Percentiles rank a stretch among this genome's conserved stretches.
Conservation (phyloP, 1,140 invertebrate species). For the Conus ventricosus region DNA sequence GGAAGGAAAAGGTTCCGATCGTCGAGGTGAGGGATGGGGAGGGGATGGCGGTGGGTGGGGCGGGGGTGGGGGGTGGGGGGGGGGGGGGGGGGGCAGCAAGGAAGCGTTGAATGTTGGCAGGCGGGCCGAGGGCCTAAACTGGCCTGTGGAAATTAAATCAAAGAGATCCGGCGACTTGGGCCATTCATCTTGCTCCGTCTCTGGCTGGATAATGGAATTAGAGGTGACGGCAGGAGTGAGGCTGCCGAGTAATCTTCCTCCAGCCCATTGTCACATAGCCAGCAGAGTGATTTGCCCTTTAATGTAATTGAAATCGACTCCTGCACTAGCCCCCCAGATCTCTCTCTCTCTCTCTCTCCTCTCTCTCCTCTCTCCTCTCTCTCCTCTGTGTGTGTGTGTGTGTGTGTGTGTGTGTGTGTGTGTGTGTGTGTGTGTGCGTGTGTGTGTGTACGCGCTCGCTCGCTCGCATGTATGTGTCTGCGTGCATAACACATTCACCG, state of each 20-base stretch:
- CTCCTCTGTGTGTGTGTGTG: too few relatives aligned
- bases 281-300: constrained; percentile 39
- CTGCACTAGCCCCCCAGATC: not conserved
- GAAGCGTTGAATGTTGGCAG: constrained; percentile 6
- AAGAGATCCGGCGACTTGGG: constrained; percentile 25
- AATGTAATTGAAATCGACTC: constrained; percentile 41
- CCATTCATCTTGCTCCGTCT: constrained; percentile 35
- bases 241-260: constrained; percentile 35
- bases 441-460: too few relatives aligned
- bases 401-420: too few relatives aligned
- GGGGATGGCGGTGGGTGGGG: not conserved
- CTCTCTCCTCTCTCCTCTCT: not conserved
- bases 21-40: not conserved
- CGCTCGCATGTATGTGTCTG: too few relatives aligned
- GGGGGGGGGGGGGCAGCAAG: not conserved
- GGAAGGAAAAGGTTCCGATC: not conserved
- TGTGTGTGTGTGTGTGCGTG: too few relatives aligned
- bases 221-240: constrained; percentile 40
- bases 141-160: constrained; percentile 33
- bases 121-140: constrained; percentile 20
- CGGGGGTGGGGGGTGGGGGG: not conserved
- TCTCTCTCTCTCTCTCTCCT: too few relatives aligned
- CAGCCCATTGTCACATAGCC: constrained; percentile 31
- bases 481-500: too few relatives aligned
- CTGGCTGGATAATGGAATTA: constrained; percentile 35